phyloP scores from a whole-genome alignment of 2,888 invertebrate genomes.

The Tromatobia lineatoria region DNA sequence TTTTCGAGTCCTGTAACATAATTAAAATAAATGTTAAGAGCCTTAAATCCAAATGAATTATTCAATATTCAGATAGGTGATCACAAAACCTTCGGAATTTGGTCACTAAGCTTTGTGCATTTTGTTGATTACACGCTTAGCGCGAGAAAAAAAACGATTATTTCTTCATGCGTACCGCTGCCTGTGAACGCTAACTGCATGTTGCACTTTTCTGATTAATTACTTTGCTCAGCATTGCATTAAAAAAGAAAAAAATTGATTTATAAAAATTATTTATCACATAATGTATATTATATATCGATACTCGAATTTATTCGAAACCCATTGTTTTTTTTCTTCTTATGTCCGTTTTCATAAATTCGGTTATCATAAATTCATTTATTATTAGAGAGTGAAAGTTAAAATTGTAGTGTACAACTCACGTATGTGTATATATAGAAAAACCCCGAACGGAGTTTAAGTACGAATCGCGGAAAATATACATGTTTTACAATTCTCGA shows the following conservation, averaged over 20 bases:
- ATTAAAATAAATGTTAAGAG: neutral
- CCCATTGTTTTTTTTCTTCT: constrained; percentile 36
- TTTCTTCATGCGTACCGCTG: constrained; percentile 47
- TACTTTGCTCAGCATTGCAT: constrained; percentile 56
- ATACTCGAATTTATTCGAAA: constrained; percentile 12
- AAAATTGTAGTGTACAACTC: constrained; percentile 53
- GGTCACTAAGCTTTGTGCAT: constrained; percentile 24
- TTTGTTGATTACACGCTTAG: constrained; percentile 18
- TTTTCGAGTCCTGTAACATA: neutral
- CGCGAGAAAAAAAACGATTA: constrained; percentile 21
- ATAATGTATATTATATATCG: constrained; percentile 20
- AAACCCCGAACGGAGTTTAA: constrained; percentile 31
- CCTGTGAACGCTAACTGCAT: constrained; percentile 58
- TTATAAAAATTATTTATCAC: constrained; percentile 46
- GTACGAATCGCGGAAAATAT: neutral
- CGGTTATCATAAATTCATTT: constrained; percentile 70
- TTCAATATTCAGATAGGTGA: neutral
- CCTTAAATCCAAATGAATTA: neutral
- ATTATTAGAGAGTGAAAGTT: constrained; percentile 58
- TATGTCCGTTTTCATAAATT: constrained; percentile 66
- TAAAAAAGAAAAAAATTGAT: constrained; percentile 26
- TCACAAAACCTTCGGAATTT: neutral
- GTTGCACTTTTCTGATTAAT: constrained; percentile 58
- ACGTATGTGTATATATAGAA: constrained; percentile 23
- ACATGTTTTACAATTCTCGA: constrained; percentile 11